phyloP scores from a whole-genome alignment of 2,888 invertebrate genomes.

The Phragmatobia fuliginosa region DNA sequence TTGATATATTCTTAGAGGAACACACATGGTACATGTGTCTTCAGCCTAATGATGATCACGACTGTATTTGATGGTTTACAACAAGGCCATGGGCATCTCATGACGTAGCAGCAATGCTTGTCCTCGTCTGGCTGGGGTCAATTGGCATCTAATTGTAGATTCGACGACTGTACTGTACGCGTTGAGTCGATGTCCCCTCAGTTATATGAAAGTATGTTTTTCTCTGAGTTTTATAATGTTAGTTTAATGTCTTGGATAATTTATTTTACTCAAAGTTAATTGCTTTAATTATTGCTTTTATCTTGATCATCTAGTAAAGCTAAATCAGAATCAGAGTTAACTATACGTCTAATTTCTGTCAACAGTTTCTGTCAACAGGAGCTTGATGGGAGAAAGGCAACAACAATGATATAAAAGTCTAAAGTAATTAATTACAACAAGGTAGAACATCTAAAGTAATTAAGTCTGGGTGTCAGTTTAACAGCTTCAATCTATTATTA shows the following conservation, averaged over 20 bases:
- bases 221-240: background rate
- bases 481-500: slow-evolving; percentile 1
- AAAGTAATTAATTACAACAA: background rate
- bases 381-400: background rate
- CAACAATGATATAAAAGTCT: background rate
- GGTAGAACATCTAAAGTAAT: background rate
- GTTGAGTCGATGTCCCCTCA: slow-evolving; percentile 64
- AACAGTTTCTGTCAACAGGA: too few relatives aligned
- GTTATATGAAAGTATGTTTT: background rate
- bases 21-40: slow-evolving; percentile 18
- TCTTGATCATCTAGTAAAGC: background rate
- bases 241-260: background rate
- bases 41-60: slow-evolving; percentile 50
- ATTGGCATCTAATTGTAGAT: slow-evolving; percentile 79
- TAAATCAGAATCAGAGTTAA: too few relatives aligned
- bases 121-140: slow-evolving; percentile 72
- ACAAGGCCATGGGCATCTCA: slow-evolving; percentile 58
- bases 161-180: slow-evolving; percentile 53
- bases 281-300: background rate
- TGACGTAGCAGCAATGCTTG: slow-evolving; percentile 62
- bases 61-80: slow-evolving; percentile 46
- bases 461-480: background rate
- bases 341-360: too few relatives aligned
- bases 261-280: too few relatives aligned
- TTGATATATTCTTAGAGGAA: background rate